Evolutionary conservation across 2,113 vertebrate species (phyloP).

Genomic region (Himantopus leucocephalus): DNA sequence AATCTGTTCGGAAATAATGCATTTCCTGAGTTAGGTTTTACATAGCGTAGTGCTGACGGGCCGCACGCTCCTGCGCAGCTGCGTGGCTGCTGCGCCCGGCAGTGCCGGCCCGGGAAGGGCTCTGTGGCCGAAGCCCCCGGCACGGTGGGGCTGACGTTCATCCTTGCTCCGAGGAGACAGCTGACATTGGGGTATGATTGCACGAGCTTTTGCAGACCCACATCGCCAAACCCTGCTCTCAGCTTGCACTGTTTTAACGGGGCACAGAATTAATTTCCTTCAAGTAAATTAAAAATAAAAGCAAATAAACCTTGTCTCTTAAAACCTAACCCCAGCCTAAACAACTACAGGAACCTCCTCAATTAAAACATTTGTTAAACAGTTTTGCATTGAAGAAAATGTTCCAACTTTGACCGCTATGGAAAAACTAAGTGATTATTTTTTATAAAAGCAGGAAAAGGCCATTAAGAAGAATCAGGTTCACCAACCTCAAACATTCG

Average conservation of each 20-base stretch:
- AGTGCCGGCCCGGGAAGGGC: too few relatives aligned
- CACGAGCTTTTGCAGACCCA: not conserved
- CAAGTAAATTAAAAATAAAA: not conserved
- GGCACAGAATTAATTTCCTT: not conserved
- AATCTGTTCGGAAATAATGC: too few relatives aligned
- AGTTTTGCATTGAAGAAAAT: not conserved
- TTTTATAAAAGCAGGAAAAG: not conserved
- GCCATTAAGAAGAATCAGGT: not conserved
- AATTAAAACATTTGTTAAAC: not conserved
- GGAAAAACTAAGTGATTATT: not conserved
- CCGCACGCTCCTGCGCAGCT: too few relatives aligned
- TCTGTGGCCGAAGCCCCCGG: too few relatives aligned
- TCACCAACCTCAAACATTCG: not conserved
- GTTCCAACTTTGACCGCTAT: not conserved
- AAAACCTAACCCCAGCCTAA: not conserved
- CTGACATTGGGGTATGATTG: too few relatives aligned
- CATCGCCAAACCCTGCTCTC: not conserved
- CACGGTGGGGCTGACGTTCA: too few relatives aligned
- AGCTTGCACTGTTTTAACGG: not conserved
- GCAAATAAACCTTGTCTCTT: not conserved
- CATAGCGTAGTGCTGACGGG: too few relatives aligned
- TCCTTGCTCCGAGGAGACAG: not conserved
- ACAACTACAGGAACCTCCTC: not conserved
- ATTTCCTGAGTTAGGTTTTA: too few relatives aligned
- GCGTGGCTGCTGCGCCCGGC: too few relatives aligned